Evolutionary conservation across 1,140 invertebrate species (phyloP), one percentile per base, ranked within the genome.

Genomic region (Heliconius himera): DNA sequence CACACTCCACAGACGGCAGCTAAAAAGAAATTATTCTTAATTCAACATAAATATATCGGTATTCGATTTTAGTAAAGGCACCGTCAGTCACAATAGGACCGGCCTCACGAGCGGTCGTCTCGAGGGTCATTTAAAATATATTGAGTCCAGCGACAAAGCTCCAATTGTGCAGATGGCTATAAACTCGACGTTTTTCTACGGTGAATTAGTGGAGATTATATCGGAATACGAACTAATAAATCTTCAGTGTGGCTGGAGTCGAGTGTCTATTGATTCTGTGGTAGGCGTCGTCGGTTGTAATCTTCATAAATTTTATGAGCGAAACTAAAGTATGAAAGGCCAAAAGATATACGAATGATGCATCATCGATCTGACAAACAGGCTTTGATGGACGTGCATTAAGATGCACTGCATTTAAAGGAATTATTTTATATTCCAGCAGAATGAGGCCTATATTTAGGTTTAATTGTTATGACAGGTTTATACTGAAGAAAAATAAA

Each of bases 111-210:
- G 85, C 80, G 87, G 85, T 84, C 85, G 88, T 79, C 86, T 87
- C 83, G 81, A 87, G 84, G 90, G 90, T 93, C 89, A 91, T 93
- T 93, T 92, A 89, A 92, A 91, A 93, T 93, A 93, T 93, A 93
- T 93, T 93, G 91, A 92, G 86, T 36, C 80, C 79, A 76, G 78
- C 86, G 83, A 91, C 90, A 93, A 93, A 88, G 87, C 76, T 38
- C 33, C 85, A 82, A 90, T 93, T 92, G 91, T 93, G 85, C 88
- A 88, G 84, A 78, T 88, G 83, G 85, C 82, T 88, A 88, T 90
- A 89, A 90, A 85, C 81, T 85, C 84, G 83, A 87, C 84, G 87
- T 93, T 91, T 90, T 91, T 91, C 90, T 89, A 91, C 89, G 86
- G 86, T 91, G 89, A 91, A 92, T 92, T 93, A 93, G 89, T 89